These are phyloP conservation scores for Prinia subflava DNA, from an alignment of 2,113 vertebrate genomes.

Conservation along the genomic window DNA sequence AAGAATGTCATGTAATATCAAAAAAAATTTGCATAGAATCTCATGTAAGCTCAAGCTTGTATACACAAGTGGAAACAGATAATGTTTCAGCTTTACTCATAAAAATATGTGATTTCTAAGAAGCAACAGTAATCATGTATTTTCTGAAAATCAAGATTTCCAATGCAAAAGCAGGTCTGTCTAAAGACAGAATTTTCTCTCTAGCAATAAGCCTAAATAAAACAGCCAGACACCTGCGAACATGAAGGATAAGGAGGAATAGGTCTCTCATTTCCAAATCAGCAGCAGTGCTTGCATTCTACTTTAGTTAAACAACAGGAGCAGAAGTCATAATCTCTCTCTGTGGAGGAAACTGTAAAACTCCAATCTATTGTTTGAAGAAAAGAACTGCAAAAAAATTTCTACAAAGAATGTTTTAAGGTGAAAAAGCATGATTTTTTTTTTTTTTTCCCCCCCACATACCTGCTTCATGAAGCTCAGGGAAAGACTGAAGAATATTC, in stretches of 20 bases:
- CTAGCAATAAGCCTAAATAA: not conserved
- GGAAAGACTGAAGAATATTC: not conserved
- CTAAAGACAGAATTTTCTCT: not conserved
- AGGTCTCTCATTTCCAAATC: not conserved
- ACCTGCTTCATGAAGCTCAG: not conserved
- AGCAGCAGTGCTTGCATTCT: not conserved
- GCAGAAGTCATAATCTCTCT: not conserved
- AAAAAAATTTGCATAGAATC: not conserved
- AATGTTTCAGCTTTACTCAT: not conserved
- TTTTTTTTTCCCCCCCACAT: not conserved
- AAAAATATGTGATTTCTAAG: not conserved
- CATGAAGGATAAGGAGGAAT: not conserved
- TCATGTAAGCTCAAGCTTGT: not conserved
- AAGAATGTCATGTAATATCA: not conserved
- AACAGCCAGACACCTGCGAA: not conserved
- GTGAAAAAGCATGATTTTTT: not conserved
- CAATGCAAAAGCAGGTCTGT: not conserved
- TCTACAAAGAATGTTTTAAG: not conserved
- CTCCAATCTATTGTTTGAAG: not conserved
- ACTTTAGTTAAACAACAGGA: not conserved
- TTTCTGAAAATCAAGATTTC: not conserved
- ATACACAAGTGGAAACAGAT: not conserved
- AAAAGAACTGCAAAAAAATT: not conserved
- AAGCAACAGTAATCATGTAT: not conserved
- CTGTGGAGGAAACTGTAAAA: not conserved